Evolutionary conservation across 2,113 vertebrate species (phyloP).

Genomic region (Hassar affinis): DNA sequence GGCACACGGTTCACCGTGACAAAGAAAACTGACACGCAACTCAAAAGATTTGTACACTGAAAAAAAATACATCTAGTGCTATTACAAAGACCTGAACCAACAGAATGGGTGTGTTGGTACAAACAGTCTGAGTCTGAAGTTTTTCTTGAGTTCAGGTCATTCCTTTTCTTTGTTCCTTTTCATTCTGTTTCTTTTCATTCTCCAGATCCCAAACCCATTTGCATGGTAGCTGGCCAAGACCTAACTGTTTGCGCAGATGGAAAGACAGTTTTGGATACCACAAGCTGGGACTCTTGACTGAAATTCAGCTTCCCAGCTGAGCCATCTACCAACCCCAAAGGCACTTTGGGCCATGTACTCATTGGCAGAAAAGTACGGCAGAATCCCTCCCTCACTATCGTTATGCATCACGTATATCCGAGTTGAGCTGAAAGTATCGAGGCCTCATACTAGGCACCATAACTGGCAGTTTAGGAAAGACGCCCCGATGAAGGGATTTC

Average conservation of each 20-base stretch:
- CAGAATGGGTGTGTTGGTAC: neutral
- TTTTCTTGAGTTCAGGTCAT: neutral
- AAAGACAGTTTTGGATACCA: neutral
- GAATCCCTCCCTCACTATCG: neutral
- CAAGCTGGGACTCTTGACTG: neutral
- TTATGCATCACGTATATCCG: neutral
- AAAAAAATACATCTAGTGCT: neutral
- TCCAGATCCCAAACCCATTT: neutral
- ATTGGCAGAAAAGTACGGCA: neutral
- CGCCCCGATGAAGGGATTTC: constrained; percentile 4
- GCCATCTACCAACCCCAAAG: neutral
- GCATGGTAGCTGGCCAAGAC: neutral
- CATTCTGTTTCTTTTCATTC: neutral
- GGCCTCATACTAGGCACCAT: neutral
- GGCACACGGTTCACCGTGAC: neutral
- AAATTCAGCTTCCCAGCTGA: neutral
- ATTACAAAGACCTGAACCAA: neutral
- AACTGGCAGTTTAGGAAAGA: neutral
- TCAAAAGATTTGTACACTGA: neutral
- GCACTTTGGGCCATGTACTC: neutral
- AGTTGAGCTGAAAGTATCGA: neutral
- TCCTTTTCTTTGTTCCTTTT: neutral
- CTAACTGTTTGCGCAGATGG: neutral
- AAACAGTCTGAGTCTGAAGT: neutral
- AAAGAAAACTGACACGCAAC: neutral